phyloP scores from a whole-genome alignment of 2,888 invertebrate species.

The Luffia ferchaultella region DNA sequence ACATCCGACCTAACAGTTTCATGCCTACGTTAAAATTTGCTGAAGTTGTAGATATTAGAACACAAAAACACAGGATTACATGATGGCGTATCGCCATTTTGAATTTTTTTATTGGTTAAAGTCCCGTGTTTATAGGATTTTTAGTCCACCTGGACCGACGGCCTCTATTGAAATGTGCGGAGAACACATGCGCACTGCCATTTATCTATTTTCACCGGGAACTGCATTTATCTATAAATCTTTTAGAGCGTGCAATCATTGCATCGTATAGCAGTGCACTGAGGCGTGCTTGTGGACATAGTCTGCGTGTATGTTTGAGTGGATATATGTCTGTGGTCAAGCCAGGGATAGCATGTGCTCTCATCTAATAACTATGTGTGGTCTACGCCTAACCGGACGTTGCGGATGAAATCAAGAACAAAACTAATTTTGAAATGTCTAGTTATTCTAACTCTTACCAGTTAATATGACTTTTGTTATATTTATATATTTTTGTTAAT shows the following conservation, averaged over 20 bases:
- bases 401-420: background rate
- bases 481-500: too few relatives aligned
- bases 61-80: slow-evolving; percentile 42
- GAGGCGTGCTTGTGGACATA: slow-evolving; percentile 42
- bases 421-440: too few relatives aligned
- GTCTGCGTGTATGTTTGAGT: slow-evolving; percentile 14
- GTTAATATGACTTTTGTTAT: background rate
- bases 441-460: background rate
- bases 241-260: slow-evolving; percentile 68
- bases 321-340: slow-evolving; percentile 27
- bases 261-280: slow-evolving; percentile 58
- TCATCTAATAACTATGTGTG: slow-evolving; percentile 7
- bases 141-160: slow-evolving; percentile 36
- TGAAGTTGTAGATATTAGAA: slow-evolving; percentile 31
- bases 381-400: background rate
- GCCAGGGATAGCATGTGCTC: slow-evolving; percentile 17
- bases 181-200: slow-evolving; percentile 56
- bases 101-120: slow-evolving; percentile 24
- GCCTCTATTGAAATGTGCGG: slow-evolving; percentile 60
- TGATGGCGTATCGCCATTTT: slow-evolving; percentile 50
- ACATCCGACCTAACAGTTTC: slow-evolving; percentile 60
- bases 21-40: slow-evolving; percentile 50
- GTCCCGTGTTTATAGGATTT: slow-evolving; percentile 28
- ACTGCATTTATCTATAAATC: slow-evolving; percentile 66
- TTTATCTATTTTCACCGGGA: slow-evolving; percentile 68